Base-by-base conservation (phyloP, 2,113 vertebrate genomes). In the Euleptes europaea region DNA sequence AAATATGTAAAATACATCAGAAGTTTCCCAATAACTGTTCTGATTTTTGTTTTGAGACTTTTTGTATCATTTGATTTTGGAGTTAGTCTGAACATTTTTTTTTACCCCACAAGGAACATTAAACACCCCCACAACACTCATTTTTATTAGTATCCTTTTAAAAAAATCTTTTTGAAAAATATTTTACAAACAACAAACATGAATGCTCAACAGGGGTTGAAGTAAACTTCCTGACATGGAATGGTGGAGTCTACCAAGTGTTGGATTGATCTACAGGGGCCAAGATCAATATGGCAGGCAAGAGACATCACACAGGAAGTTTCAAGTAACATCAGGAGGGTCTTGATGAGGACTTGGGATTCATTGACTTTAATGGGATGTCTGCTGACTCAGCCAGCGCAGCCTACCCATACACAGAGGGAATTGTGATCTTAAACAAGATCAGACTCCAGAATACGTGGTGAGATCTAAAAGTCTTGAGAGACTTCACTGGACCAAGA, bases 1-100 rank as follows among this genome's bases (percentile, higher is more conserved):
- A 67, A 86, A 54, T 84, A 57, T 86, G 94, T 92, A 86, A 84
- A 67, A 74, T 74, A 72, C 2, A n/a, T 76, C 4, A 71, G 5
- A 10, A 77, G 4, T 84, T 77, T 38, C 79, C 47, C 84, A 75
- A 35, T 9, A 0, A 0, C 3, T 51, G 74, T 80, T 76, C 1
- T 78, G 9, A 80, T 5, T 35, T 88, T 82, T 79, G 38, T 44
- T 78, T 0, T 69, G 31, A 85, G 80, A 70, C 0, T 0, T 79
- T 86, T 79, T 83, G 0, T 21, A 66, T 49, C 21, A 4, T 72
- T 44, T 33, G 2, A 63, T 31, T 57, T 85, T 86, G 83, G 80
- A 31, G 9, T 65, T 14, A 76, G 35, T 1, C 23, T n/a, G 49
- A 35, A 57, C 40, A 8, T 73, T 66, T 82, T 80, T 84, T 35